Base-by-base conservation (phyloP, 2,113 vertebrate species). In the Jacana jacana region DNA sequence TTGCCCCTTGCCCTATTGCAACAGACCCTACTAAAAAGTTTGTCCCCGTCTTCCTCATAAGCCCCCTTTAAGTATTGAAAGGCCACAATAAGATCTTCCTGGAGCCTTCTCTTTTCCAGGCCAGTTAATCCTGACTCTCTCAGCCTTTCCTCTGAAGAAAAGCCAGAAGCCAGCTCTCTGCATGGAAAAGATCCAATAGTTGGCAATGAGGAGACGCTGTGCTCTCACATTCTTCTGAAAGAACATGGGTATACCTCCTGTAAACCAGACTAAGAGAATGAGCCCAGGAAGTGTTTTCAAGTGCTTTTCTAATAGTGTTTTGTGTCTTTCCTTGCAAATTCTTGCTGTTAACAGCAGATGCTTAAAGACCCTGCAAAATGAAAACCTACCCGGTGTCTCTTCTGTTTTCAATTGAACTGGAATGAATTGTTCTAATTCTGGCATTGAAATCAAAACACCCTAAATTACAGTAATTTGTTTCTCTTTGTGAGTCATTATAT, bases 401-500 rank as follows among this genome's bases (percentile, higher is more conserved):
- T 86, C 95, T 96, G 95, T 90, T 97, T 96, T 93, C 95, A 96
- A 86, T 91, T 92, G 69, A 96, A 91, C 61, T 96, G 95, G 91
- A 96, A 95, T 92, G 88, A 95, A 94, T 93, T 97, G 90, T 96
- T 96, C 94, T 96, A 93, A 95, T 96, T 94, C 93, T 93, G 93
- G 90, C 92, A 92, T 27, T 78, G 88, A 92, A 96, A 96, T 88
- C 92, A 93, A 94, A 96, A 88, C 90, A 94, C 37, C 52, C 92
- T 86, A 93, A 96, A 97, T 94, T 97, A 94, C 88, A 92, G 95
- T 94, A 96, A 96, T 93, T 94, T 96, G 88, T 96, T 93, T 90
- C 90, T 92, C 88, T 94, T 91, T 88, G 90, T 93, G 88, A 94
- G 86, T 95, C 95, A 93, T 44, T 88, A 88, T 73, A 88, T 64